Base-by-base conservation (phyloP, 2,888 invertebrate species). In the Caenorhabditis auriculariae region DNA sequence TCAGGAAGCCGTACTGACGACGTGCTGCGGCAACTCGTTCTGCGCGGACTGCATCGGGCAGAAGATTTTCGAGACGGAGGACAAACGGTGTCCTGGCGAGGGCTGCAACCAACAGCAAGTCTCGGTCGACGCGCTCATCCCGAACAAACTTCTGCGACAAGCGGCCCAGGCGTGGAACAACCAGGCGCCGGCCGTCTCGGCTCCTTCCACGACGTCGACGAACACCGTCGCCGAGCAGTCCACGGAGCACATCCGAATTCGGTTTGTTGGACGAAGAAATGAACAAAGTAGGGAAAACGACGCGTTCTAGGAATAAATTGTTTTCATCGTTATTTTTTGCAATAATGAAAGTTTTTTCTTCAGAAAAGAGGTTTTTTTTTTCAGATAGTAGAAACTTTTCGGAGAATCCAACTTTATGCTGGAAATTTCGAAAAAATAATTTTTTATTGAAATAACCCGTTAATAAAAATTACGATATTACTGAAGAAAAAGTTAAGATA, bases 21-120 rank as follows among this genome's bases (percentile, higher is more conserved):
- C 93, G 0, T 98, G 96, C 82, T 98, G 98, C 83, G 96, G 95
- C 3, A 91, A 91, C 83, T 93, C 93, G 9, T 98, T 93, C 85
- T 98, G 98, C 83, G 95, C 96, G 84, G 95, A 96, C 83, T 98
- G 98, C 90, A 86, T 77, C 7, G 63, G 66, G 23, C 54, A 59
- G 19, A 61, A 58, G 28, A 60, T 78, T 7, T 43, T 75, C 7
- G 75, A 74, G 39, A 57, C 65, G 15, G 74, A 75, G n/a, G 54
- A 50, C 4, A 45, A 61, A 0, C 52, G 64, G 38, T 77, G 77
- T 53, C 77, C 77, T 0, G 56, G 69, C 9, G 48, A 38, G 2
- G 59, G 48, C 24, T 70, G 69, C 46, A 58, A 47, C 7, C 42
- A 17, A 43, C 60, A 19, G 60, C 29, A 59, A 44, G 32, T 61